Base-by-base conservation (phyloP, 30 jellyfish, hydroid and myxozoan species). In the Aurelia sp. region DNA sequence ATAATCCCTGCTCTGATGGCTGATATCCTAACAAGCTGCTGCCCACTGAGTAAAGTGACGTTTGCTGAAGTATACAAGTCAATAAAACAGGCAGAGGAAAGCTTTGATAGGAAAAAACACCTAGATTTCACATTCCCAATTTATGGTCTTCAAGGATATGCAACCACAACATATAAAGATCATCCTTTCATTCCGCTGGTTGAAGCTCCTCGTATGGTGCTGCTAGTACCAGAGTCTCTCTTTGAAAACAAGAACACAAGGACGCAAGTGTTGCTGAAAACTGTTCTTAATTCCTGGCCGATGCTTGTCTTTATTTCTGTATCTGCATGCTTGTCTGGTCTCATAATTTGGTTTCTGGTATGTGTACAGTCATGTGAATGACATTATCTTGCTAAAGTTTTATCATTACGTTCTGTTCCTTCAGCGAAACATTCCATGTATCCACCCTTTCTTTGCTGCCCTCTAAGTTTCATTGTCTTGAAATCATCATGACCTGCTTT, bases 211-310 rank as follows among this genome's bases (percentile, higher is more conserved):
- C 86, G 95, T 6, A 64, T 93, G 77, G 94, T 93, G 21, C 82
- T 93, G 10, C 51, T 93, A 23, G 98, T 93, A 15, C 97, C 97
- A 35, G 96, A 93, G 15, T 79, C 85, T 13, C 87, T 93, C 15
- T 93, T 93, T 44, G 90, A 81, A 48, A 90, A 75, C 53, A 80
- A 73, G 72, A 82, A 93, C 73, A 87, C 98, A 62, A 71, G 98
- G 51, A 93, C 98, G 4, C 96, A 87, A 52, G 98, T 93, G 10
- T 85, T 93, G 48, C 68, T 93, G 96, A 93, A 73, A 22, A 93
- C 98, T 4, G 82, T 93, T 12, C 86, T 88, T 23, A 93, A 93
- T 62, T 91, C 98, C n/a, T 93, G 98, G 98, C 98, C 98, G 3
- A 93, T 93, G 98, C 73, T 93, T 51, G 89, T 87, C 13, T 93